Evolutionary conservation across 92 coral and sea anemone genomes (phyloP), one percentile per base, ranked within the genome.

Genomic region (Isaurus tuberculatus): DNA sequence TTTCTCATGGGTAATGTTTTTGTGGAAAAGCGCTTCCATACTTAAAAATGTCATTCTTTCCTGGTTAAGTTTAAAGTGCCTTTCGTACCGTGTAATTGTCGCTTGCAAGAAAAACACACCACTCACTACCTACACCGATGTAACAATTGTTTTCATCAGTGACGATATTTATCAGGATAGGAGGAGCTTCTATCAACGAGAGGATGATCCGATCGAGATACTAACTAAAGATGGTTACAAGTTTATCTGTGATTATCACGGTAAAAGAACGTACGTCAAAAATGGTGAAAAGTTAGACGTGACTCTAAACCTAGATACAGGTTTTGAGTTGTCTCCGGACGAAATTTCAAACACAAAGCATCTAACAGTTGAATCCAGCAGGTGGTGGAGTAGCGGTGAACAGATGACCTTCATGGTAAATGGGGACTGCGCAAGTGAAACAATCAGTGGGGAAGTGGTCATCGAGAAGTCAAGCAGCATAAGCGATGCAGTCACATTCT

Each of bases 361-460:
- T 0, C 66, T 74, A 16, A 23, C 11, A 27, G 80, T 74, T 20
- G 44, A 74, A 5, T 29, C 80, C 16, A 1, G 13, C 44, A 49
- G 51, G 48, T 74, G 80, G 80, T 74, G 80, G 80, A 8, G 15
- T 0, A 22, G 36, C 34, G 80, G 80, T 20, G 80, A 28, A 5
- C 80, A 74, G 80, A 22, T 74, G 48, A 33, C 25, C 25, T 74
- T 74, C 27, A 33, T 28, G 31, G 29, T 74, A 1, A 20, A 51
- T 2, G 80, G 80, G 31, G 80, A 74, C 17, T 49, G n/a, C n/a
- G 80, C 40, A 0, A 51, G 43, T 14, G 80, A 74, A 33, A 74
- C 65, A 49, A 20, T 74, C 20, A 48, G 80, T 11, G 80, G 80
- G 8, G 31, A 32, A 33, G 51, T 74, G 19, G n/a, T 17, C 23